Conservation (phyloP, 2,888 invertebrate species). For the Thereva unica region DNA sequence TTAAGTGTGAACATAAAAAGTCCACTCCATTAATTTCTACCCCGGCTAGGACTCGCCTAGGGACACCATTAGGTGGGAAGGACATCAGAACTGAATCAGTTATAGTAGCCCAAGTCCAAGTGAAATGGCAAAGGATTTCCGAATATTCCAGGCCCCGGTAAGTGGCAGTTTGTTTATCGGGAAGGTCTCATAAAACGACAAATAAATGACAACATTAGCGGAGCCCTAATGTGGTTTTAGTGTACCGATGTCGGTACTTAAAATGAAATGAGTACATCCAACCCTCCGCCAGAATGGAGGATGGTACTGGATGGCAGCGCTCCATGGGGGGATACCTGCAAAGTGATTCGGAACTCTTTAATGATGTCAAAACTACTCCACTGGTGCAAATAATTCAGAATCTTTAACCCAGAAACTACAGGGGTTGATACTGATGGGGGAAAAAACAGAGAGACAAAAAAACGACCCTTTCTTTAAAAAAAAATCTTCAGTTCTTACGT, state of each 20-base stretch:
- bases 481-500: too few relatives aligned
- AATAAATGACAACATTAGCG: conserved; percentile 37
- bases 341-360: conserved; percentile 13
- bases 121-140: conserved; percentile 18
- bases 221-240: conserved; percentile 35
- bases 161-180: conserved; percentile 36
- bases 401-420: too few relatives aligned
- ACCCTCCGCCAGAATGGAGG: conserved; percentile 14
- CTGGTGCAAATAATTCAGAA: too few relatives aligned
- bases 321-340: conserved; percentile 11
- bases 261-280: conserved; percentile 20
- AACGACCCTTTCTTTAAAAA: too few relatives aligned
- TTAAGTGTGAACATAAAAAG: conserved; percentile 34
- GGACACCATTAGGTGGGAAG: neutral
- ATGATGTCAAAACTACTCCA: conserved; percentile 7
- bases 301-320: neutral
- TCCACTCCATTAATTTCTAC: conserved; percentile 34
- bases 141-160: conserved; percentile 23
- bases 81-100: neutral
- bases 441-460: too few relatives aligned
- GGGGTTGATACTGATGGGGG: too few relatives aligned
- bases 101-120: neutral
- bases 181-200: conserved; percentile 32
- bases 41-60: neutral
- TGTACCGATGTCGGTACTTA: conserved; percentile 17